Conservation (phyloP, 2,797 vertebrate genomes). For the Leptoclinus maculatus region DNA sequence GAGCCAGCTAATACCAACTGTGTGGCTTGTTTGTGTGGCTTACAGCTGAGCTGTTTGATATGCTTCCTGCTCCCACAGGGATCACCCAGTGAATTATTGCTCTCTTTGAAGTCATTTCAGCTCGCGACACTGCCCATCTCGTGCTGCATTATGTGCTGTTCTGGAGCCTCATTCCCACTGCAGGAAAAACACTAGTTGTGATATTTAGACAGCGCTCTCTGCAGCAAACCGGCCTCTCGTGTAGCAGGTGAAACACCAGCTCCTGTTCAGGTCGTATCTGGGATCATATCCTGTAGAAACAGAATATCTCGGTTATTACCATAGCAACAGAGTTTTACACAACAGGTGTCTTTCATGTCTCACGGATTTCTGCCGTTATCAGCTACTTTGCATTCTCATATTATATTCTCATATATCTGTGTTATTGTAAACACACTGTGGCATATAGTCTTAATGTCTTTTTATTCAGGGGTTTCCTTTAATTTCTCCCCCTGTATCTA, state of each 20-base stretch:
- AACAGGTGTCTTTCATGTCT: conserved; percentile 23
- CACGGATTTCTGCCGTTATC: conserved; percentile 34
- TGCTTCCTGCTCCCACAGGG: conserved; percentile 25
- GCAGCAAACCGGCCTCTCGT: conserved; percentile 5
- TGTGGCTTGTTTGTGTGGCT: conserved; percentile 34
- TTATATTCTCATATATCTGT: too few species aligned
- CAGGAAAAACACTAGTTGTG: conserved; percentile 6
- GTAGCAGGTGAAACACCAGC: neutral
- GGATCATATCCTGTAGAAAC: conserved; percentile 21
- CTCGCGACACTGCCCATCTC: conserved; percentile 42
- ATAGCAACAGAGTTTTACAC: conserved; percentile 25
- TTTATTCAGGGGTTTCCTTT: conserved; percentile 1
- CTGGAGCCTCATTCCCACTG: conserved; percentile 20
- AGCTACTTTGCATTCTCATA: conserved; percentile 27
- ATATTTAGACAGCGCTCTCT: conserved; percentile 35
- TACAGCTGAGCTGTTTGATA: conserved; percentile 15
- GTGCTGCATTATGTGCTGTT: conserved; percentile 35
- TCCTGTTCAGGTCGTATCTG: conserved; percentile 37
- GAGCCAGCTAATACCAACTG: neutral
- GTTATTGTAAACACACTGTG: conserved; percentile 18
- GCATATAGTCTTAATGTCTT: neutral
- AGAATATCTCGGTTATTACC: conserved; percentile 10
- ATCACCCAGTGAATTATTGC: conserved; percentile 46
- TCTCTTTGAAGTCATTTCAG: conserved; percentile 56
- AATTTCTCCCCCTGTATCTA: neutral